These are phyloP conservation scores for Phengaris arion DNA, from an alignment of 2,888 invertebrate genomes.

Conservation along the genomic window DNA sequence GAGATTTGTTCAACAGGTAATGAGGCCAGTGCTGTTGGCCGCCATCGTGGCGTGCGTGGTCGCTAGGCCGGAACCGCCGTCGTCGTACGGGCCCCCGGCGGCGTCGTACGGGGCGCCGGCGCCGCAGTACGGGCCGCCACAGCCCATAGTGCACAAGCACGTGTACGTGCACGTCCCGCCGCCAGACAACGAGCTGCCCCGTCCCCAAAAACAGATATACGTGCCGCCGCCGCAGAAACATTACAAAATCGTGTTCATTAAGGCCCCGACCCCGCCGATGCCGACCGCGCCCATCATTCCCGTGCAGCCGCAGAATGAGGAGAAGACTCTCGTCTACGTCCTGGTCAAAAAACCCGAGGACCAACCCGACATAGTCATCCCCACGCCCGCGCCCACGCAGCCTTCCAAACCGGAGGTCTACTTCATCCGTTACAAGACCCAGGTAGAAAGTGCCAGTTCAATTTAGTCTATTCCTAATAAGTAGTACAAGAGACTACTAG, in stretches of 20 bases:
- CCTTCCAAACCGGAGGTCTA: conserved; percentile 94
- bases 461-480: too few species aligned
- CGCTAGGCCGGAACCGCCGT: conserved; percentile 79
- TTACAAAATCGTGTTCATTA: conserved; percentile 92
- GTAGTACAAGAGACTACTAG: too few species aligned
- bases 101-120: conserved; percentile 77
- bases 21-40: conserved; percentile 66
- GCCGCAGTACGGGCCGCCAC: conserved; percentile 85
- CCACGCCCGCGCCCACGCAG: conserved; percentile 89
- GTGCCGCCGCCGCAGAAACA: conserved; percentile 85
- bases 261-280: conserved; percentile 83
- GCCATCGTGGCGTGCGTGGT: conserved; percentile 65
- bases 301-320: conserved; percentile 90
- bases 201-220: conserved; percentile 78
- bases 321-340: conserved; percentile 93
- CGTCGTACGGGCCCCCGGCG: conserved; percentile 80
- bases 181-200: conserved; percentile 88
- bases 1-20: conserved; percentile 54
- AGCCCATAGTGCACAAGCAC: conserved; percentile 91
- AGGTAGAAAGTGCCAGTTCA: conserved; percentile 69
- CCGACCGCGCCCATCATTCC: conserved; percentile 82
- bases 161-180: conserved; percentile 95
- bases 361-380: conserved; percentile 87
- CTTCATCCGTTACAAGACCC: conserved; percentile 93
- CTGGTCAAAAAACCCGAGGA: conserved; percentile 93